Evolutionary conservation across 1,140 invertebrate species (phyloP), one percentile per base, ranked within the genome.

Genomic region (Dreissena rostriformis): DNA sequence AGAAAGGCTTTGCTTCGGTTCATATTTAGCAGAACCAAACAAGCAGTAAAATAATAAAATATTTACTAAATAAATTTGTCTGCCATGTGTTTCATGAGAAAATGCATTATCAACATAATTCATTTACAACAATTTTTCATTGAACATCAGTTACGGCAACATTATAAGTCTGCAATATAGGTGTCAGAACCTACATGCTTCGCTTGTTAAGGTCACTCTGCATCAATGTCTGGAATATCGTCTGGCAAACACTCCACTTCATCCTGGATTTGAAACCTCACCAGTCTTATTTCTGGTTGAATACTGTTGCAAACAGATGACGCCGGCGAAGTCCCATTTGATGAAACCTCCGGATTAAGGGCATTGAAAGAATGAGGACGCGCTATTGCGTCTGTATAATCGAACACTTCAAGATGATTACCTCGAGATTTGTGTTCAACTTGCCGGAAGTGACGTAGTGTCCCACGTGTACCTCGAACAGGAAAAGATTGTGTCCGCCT

Each of bases 311-410:
- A 39, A 39, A 39, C 39, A 39, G 39, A 39, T 39, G 39, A 39
- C 39, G 39, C 39, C 8, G 39, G 39, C 39, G 39, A 39, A 39
- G 8, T 39, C 12, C 24, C 7, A 11, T 49, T 17, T n/a, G 10
- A 8, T 14, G 19, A 8, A 39, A 7, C 14, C 17, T 82, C 71
- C 10, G 70, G 70, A 67, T 74, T 83, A 7, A 86, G 57, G 12
- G 80, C 86, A 80, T 86, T 81, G 66, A 77, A 89, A 53, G 88
- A 89, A 81, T 87, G 84, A 8, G 88, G 88, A 7, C 84, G 51
- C 11, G 84, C 74, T 49, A 87, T 70, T 10, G 75, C 12, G 12
- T 71, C 71, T 15, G 74, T 61, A 10, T 65, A 53, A 39, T 72
- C 65, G 26, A 70, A 51, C 11, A 49, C 10, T 7, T 70, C 26